Percentiles rank a stretch among this genome's conserved stretches.
Conservation (phyloP, 1,140 invertebrate species). For the Apis laboriosa region DNA sequence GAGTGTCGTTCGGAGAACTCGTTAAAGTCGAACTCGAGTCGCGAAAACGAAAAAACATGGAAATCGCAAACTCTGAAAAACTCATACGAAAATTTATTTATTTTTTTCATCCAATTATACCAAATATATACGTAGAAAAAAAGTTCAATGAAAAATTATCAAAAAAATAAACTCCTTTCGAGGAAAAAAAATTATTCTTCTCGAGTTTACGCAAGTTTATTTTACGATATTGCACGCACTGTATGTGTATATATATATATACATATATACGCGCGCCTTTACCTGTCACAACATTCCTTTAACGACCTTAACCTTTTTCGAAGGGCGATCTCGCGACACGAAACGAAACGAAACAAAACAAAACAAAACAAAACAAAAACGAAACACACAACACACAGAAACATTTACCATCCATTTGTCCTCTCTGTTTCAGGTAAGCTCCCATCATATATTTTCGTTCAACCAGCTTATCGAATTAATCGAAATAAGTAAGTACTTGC, state of each 20-base stretch:
- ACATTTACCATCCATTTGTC: conserved; percentile 12
- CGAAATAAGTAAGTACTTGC: neutral
- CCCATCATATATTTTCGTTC: conserved; percentile 33
- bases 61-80: neutral
- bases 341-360: conserved; percentile 14
- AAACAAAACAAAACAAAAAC: conserved; percentile 44
- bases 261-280: conserved; percentile 5
- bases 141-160: too few relatives aligned
- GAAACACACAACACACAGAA: conserved; percentile 21
- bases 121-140: too few relatives aligned
- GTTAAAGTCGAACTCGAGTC: conserved; percentile 32
- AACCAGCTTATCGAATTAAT: conserved; percentile 2
- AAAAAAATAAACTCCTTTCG: too few relatives aligned
- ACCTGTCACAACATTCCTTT: conserved; percentile 60
- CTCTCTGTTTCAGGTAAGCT: conserved; percentile 75
- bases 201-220: neutral
- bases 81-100: neutral
- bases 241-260: neutral
- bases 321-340: conserved; percentile 45
- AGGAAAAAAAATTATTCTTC: too few relatives aligned
- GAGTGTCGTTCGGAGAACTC: too few relatives aligned
- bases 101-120: neutral
- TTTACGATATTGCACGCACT: neutral
- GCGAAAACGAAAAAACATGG: neutral
- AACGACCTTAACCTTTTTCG: conserved; percentile 73